Conservation (phyloP, 2,888 invertebrate genomes). For the Amorpha juglandis region DNA sequence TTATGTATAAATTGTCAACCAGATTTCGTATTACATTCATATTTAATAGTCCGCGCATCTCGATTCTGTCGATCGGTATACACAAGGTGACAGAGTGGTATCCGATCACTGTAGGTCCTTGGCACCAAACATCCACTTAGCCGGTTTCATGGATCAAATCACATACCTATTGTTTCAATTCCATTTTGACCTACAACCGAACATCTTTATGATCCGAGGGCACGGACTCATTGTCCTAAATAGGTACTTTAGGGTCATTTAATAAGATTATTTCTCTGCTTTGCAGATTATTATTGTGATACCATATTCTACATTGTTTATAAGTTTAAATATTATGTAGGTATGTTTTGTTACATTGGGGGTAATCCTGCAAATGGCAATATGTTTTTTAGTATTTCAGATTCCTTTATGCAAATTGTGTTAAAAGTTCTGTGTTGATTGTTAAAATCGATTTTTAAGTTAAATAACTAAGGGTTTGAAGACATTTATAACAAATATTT, state of each 20-base stretch:
- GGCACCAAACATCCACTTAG: conserved; percentile 60
- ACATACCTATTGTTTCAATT: conserved; percentile 62
- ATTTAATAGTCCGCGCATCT: not conserved
- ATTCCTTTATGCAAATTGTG: no score
- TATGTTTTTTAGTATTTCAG: no score
- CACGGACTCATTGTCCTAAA: conserved; percentile 22
- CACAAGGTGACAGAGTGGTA: conserved; percentile 72
- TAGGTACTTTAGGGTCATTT: conserved; percentile 27
- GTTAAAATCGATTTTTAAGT: no score
- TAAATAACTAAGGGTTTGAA: no score
- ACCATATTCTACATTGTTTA: not conserved
- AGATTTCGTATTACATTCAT: conserved; percentile 12
- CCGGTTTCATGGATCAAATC: conserved; percentile 68
- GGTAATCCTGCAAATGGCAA: no score
- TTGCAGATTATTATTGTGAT: conserved; percentile 3
- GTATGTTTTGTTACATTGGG: not conserved
- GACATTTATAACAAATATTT: no score
- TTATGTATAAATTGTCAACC: conserved; percentile 7
- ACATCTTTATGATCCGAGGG: conserved; percentile 54
- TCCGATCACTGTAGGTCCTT: conserved; percentile 74
- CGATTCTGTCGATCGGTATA: conserved; percentile 56
- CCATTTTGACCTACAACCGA: conserved; percentile 55
- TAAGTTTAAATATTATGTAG: not conserved
- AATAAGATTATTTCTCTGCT: conserved; percentile 8
- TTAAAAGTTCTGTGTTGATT: no score